phyloP scores from a whole-genome alignment of 2,797 vertebrate species.

The Thamnophis elegans region DNA sequence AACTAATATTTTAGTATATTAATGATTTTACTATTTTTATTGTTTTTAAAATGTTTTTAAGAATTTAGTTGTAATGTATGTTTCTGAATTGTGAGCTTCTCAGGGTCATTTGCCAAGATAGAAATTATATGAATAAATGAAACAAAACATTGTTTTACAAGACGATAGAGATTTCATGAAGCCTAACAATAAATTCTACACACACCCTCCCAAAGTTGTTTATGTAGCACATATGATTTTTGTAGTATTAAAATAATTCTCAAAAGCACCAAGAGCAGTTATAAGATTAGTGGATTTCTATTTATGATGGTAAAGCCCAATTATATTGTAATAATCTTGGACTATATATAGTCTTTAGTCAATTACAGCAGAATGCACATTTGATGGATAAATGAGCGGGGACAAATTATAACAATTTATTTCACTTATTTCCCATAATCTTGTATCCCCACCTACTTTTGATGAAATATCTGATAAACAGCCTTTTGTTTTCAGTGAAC shows the following conservation, averaged over 20 bases:
- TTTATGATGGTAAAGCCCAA: neutral
- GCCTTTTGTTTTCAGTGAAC: neutral
- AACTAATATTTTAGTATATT: neutral
- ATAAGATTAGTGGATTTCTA: neutral
- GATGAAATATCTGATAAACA: neutral
- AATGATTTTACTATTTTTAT: neutral
- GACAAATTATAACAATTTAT: neutral
- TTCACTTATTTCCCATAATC: neutral
- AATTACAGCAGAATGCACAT: neutral
- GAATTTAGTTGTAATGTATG: neutral
- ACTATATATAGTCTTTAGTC: neutral
- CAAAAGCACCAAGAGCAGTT: neutral
- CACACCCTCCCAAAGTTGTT: neutral
- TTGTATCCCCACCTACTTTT: neutral
- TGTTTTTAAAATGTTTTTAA: neutral
- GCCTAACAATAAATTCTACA: neutral
- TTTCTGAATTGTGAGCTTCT: neutral
- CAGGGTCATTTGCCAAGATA: neutral
- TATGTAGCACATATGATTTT: neutral
- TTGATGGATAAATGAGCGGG: neutral
- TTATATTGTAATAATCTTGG: neutral
- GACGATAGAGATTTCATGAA: neutral
- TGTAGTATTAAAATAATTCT: neutral
- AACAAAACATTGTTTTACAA: neutral
- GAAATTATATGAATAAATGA: neutral